Conservation (phyloP, 37 sponge, comb jelly and placozoan species). For the Petrosia ficiformis region DNA sequence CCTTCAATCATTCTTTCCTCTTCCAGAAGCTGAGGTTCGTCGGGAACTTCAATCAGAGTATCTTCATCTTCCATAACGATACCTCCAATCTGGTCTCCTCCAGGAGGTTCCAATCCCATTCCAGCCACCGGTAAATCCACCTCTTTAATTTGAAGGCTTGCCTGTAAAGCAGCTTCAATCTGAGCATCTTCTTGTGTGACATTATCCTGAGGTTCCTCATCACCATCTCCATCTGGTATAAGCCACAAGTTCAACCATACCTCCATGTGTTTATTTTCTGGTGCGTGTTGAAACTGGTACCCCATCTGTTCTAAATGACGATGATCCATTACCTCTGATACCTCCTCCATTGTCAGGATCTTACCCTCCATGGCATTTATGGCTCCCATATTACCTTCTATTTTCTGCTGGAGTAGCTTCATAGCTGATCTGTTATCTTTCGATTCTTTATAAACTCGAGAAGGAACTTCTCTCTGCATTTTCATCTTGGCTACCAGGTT, state of each 20-base stretch:
- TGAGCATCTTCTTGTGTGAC: not conserved
- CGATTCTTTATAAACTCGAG: not conserved
- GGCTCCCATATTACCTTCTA: not conserved
- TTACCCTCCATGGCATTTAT: slow-evolving; percentile 9
- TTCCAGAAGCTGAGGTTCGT: slow-evolving; percentile 51
- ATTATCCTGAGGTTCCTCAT: not conserved
- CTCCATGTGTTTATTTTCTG: slow-evolving; percentile 37
- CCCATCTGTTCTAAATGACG: slow-evolving; percentile 1
- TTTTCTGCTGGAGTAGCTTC: slow-evolving; percentile 20
- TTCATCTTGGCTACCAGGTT: slow-evolving; percentile 10
- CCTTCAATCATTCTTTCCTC: slow-evolving; percentile 69
- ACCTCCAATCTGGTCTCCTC: not conserved
- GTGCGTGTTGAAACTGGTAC: not conserved
- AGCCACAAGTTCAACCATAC: slow-evolving; percentile 68
- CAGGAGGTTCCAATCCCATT: not conserved
- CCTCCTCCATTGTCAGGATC: not conserved
- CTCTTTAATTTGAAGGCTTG: not conserved
- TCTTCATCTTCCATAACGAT: slow-evolving; percentile 1
- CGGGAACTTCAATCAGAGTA: slow-evolving; percentile 42
- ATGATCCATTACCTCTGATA: not conserved
- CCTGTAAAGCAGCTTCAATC: slow-evolving; percentile 3
- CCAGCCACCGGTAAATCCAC: too few species aligned
- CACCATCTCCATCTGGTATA: not conserved
- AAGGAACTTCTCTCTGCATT: not conserved
- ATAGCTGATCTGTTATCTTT: not conserved